Base-by-base conservation (phyloP, 1,140 invertebrate species). In the Papilio dardanus region DNA sequence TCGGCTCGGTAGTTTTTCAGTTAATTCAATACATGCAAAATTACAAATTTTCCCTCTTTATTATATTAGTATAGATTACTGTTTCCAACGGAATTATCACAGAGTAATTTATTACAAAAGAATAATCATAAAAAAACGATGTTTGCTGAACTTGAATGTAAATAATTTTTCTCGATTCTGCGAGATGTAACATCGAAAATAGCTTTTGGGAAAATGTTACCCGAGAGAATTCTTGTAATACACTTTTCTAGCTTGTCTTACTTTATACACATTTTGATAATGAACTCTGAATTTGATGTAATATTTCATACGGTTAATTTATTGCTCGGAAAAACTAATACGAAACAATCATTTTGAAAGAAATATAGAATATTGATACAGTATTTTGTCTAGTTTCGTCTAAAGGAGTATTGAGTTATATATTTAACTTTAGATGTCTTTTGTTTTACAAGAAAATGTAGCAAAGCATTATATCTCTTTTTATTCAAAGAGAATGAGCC, bases 171-270 rank as follows among this genome's bases (percentile, higher is more conserved):
- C 19, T 68, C 10, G 66, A 68, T 40, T 68, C 33, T 16, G 35
- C 16, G 66, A 24, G 66, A 35, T 30, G 5, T 66, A 68, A 37
- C 24, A 30, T 62, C 16, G 35, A 69, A 69, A 69, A 69, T 69
- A 40, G 67, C 67, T 69, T 69, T 69, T 37, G 33, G 35, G 10
- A 40, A 69, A 69, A 37, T 69, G 67, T 69, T 35, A 16, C 67
- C 67, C 35, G 19, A 37, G 67, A 35, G 67, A 31, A 69, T 69
- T 69, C 19, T 37, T 69, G 21, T 69, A 40, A 69, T 69, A 40
- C 67, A 40, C 67, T 37, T 24, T 21, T 30, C 8, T 35, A 35
- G n/a, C n/a, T n/a, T n/a, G n/a, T 42, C 21, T 69, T 16, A 35
- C 12, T 42, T 40, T 40, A 24, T 28, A 21, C 19, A 40, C 33